Evolutionary conservation across 1,140 invertebrate genomes (phyloP), one percentile per base, ranked within the genome.

Genomic region (Tetramorium simillimum): DNA sequence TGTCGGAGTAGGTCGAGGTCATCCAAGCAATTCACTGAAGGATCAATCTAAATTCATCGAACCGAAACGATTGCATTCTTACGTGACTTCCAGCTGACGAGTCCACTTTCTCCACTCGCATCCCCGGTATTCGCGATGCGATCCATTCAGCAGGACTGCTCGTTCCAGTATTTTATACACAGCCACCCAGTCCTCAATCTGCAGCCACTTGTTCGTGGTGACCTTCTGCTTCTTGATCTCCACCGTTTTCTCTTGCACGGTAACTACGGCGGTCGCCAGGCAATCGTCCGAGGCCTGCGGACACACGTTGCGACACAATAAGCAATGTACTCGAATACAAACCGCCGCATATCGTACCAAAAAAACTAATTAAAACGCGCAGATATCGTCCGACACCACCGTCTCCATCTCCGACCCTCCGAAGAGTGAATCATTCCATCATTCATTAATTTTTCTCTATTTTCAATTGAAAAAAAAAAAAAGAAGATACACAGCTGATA

Each of bases 161-260:
- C 88, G 91, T 18, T 92, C 85, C 58, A 93, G 40, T 62, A 93
- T 90, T 49, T 89, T 84, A 10, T 93, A 93, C 0, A 93, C 60
- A 1, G 92, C 88, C 9, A 87, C 85, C 93, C 93, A 93, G 33
- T 93, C 93, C 49, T 92, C 91, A 5, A 92, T 37, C 60, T 90
- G 84, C n/a, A 93, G 87, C 93, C 93, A 93, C 63, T 93, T 93
- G 60, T 93, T 93, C 0, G 93, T 93, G 0, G 53, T 85, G 21
- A 93, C 80, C 56, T 88, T 90, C 67, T 85, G 91, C 28, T 90
- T 90, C 40, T 91, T 86, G 40, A 93, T 91, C 56, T 92, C 92
- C 2, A 93, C 90, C 3, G 76, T 91, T 77, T 88, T 93, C 37
- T 93, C 92, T 58, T 93, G 92, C 5, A 93, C 90, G 12, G 92